Conservation (phyloP, 37 sponge, comb jelly and placozoan genomes). For the Sycon ciliatum region DNA sequence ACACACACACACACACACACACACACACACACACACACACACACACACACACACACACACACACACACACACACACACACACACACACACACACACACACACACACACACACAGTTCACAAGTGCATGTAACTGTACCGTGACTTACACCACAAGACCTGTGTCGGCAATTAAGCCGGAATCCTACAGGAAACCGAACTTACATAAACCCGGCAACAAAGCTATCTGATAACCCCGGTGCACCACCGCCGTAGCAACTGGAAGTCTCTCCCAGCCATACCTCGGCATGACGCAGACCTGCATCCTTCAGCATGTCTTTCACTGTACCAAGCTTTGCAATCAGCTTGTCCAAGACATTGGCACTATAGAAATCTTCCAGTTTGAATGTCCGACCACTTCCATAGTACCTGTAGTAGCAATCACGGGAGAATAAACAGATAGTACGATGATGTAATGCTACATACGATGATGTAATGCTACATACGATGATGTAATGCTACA, state of each 20-base stretch:
- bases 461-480: too few relatives aligned
- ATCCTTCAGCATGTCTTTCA: not conserved
- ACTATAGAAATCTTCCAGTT: slow-evolving; percentile 16
- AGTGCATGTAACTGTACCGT: too few relatives aligned
- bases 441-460: too few relatives aligned
- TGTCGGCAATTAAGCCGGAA: too few relatives aligned
- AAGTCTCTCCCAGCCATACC: slow-evolving; percentile 49
- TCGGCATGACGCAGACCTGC: slow-evolving; percentile 23
- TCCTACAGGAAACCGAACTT: too few relatives aligned
- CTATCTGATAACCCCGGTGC: not conserved
- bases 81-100: slow-evolving; percentile 16
- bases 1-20: slow-evolving; percentile 24
- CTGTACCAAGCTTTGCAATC: not conserved
- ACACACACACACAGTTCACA: slow-evolving; percentile 18
- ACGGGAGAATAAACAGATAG: not conserved
- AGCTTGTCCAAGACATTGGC: slow-evolving; percentile 22
- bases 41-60: slow-evolving; percentile 33
- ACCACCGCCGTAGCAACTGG: not conserved
- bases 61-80: slow-evolving; percentile 33
- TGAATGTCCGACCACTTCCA: slow-evolving; percentile 21
- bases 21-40: not conserved
- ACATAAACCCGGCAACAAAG: not conserved
- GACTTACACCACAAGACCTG: too few relatives aligned
- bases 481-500: too few relatives aligned
- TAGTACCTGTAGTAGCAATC: slow-evolving; percentile 39